Percentiles rank a stretch among this genome's conserved stretches.
phyloP scores from a whole-genome alignment of 2,113 vertebrate genomes.

The Climacteris rufus region DNA sequence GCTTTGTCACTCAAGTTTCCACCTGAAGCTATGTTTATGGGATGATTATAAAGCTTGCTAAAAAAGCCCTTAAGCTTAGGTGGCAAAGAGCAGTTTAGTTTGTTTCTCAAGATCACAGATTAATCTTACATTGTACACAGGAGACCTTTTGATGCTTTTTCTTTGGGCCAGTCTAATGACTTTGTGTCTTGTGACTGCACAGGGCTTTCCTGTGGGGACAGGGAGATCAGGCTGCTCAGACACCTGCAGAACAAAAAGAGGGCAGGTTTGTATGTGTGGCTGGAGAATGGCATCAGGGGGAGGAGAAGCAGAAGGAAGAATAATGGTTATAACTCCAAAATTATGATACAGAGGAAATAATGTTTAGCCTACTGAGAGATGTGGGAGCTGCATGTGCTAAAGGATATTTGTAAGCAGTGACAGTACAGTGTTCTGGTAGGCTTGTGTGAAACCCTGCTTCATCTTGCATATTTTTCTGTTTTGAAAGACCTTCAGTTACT shows the following conservation, averaged over 20 bases:
- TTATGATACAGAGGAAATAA: not conserved
- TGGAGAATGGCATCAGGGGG: not conserved
- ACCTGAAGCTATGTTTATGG: not conserved
- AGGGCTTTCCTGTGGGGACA: not conserved
- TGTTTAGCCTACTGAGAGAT: not conserved
- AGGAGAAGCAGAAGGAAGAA: not conserved
- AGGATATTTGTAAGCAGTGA: not conserved
- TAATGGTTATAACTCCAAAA: not conserved
- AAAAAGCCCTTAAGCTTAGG: not conserved
- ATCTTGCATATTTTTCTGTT: not conserved
- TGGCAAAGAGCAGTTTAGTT: not conserved
- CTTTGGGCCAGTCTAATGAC: not conserved
- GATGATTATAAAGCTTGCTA: not conserved
- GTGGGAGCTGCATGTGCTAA: not conserved
- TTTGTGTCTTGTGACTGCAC: not conserved
- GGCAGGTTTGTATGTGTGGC: not conserved
- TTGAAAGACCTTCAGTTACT: not conserved
- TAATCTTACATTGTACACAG: not conserved
- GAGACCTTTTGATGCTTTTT: not conserved
- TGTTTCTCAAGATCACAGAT: not conserved
- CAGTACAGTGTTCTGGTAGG: not conserved
- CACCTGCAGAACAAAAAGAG: not conserved
- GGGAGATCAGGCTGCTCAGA: not conserved
- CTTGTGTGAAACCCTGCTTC: not conserved
- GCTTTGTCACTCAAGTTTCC: not conserved